Conservation (phyloP, 2,888 invertebrate genomes). For the Aphodius sticticus region DNA sequence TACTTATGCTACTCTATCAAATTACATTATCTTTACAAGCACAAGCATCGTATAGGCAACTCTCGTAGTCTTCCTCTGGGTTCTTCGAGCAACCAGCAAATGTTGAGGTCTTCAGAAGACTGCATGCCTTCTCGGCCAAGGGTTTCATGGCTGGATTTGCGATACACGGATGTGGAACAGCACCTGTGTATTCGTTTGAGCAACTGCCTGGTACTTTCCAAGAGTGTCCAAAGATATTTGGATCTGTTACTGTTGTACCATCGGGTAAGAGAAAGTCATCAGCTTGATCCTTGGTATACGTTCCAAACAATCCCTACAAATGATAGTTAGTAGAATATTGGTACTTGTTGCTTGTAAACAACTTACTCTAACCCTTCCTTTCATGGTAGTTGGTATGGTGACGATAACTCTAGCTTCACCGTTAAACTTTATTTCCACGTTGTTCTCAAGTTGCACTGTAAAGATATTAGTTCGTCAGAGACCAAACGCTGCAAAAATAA, state of each 20-base stretch:
- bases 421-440: conserved; percentile 23
- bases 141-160: conserved; percentile 70
- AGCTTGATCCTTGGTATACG: conserved; percentile 80
- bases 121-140: conserved; percentile 73
- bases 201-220: conserved; percentile 82
- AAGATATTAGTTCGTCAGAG: neutral
- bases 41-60: conserved; percentile 84
- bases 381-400: conserved; percentile 22
- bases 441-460: conserved; percentile 24
- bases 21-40: conserved; percentile 66
- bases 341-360: neutral
- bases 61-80: conserved; percentile 74
- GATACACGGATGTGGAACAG: conserved; percentile 72
- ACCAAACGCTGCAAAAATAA: neutral
- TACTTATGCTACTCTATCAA: neutral
- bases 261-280: conserved; percentile 85
- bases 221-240: conserved; percentile 79
- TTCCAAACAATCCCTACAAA: conserved; percentile 77
- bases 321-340: neutral
- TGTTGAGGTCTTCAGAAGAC: conserved; percentile 66
- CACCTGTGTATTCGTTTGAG: conserved; percentile 60
- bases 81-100: conserved; percentile 66
- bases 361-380: conserved; percentile 24
- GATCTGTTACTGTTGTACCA: conserved; percentile 78
- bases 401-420: conserved; percentile 11